Base-by-base conservation (phyloP, 2,888 invertebrate species). In the Agrochola circellaris region DNA sequence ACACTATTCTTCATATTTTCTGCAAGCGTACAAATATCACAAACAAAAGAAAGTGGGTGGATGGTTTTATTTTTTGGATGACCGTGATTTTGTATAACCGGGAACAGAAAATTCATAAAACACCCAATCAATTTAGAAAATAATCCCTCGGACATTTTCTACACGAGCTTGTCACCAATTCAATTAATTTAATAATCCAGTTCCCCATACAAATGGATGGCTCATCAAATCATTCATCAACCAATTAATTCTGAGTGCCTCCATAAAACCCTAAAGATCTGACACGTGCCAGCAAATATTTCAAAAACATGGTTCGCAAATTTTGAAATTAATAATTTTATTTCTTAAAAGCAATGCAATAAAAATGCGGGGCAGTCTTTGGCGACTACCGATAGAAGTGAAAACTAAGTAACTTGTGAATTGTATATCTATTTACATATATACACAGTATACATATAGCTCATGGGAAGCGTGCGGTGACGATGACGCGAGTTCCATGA, bases 181-280 rank as follows among this genome's bases (percentile, higher is more conserved):
- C 20, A 79, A 72, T 70, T 30, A 70, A 60, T 75, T 83, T 74
- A 69, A 78, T 48, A n/a, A 17, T 15, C 23, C 30, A 48, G n/a
- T 56, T 51, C 5, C 34, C 13, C 17, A 60, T 58, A 79, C 30
- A 61, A 82, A 73, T 48, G 56, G 23, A 17, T 26, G 20, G 54
- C 15, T 68, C 26, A 72, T 79, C 65, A 58, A 56, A 67, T 45
- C 13, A 69, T 26, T 48, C 15, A 17, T 20, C 5, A 26, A 30
- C 30, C 75, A 82, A 80, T 83, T 83, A 73, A 73, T 73, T 70
- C 71, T 15, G 38, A 75, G 42, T 51, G 80, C 30, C 26, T 30
- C 30, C 30, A 17, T 30, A 58, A 60, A 17, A 30, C 17, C 17
- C 30, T 30, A 48, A 48, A 30, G 13, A 7, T 26, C 26, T 26